Evolutionary conservation across 2,113 vertebrate genomes (phyloP).

Genomic region (Pedetes capensis): DNA sequence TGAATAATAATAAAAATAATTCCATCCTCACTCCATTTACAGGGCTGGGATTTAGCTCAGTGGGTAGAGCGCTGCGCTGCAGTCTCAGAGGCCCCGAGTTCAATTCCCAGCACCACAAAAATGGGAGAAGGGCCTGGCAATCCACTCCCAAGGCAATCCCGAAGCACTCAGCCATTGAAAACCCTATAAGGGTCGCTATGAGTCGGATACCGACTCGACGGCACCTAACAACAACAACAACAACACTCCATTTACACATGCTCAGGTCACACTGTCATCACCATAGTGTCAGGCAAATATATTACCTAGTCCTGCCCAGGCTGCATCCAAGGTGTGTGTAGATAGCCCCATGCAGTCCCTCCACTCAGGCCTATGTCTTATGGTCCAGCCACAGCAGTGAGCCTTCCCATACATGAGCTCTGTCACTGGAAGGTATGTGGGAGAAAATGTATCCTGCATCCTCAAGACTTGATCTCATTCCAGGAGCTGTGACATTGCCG

Average conservation of each 20-base stretch:
- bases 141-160: no score
- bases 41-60: no score
- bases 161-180: no score
- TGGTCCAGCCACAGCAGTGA: background rate
- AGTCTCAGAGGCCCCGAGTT: no score
- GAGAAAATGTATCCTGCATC: background rate
- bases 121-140: no score
- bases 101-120: no score
- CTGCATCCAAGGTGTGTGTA: rapidly evolving
- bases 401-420: background rate
- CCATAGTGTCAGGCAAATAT: rapidly evolving
- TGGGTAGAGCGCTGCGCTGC: no score
- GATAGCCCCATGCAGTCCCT: rapidly evolving
- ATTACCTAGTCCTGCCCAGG: rapidly evolving
- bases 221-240: no score
- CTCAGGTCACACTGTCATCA: rapidly evolving
- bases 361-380: rapidly evolving
- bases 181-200: no score
- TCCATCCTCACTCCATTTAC: no score
- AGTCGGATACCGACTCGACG: no score
- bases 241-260: rapidly evolving
- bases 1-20: background rate
- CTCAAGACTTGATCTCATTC: constrained; percentile 77
- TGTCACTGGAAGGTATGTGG: background rate
- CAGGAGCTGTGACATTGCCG: constrained; percentile 85